A percentile compares a stretch with the other conserved stretches of the same genome.
Conservation (phyloP, 2,113 vertebrate species). For the Mustelus asterias region DNA sequence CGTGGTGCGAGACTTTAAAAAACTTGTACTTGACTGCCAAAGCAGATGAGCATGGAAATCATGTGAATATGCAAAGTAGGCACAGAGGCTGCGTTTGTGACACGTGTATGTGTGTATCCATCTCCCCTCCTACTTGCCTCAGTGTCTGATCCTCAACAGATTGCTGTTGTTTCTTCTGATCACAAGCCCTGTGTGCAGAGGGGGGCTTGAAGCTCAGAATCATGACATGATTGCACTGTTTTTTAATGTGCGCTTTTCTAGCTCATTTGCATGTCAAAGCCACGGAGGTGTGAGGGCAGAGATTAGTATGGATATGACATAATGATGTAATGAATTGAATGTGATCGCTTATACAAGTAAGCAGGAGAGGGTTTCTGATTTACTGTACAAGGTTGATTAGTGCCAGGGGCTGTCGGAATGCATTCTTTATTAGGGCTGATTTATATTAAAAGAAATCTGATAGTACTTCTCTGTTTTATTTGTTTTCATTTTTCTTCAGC, state of each 20-base stretch:
- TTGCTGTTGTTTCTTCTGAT: constrained; percentile 73
- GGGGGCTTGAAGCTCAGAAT: constrained; percentile 61
- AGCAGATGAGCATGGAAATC: constrained; percentile 57
- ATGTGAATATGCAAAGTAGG: constrained; percentile 61
- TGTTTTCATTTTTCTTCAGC: constrained; percentile 51
- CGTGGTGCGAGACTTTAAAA: constrained; percentile 44
- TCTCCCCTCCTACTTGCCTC: constrained; percentile 58
- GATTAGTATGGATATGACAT: constrained; percentile 87
- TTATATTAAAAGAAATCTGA: constrained; percentile 45
- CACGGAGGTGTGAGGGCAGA: constrained; percentile 70
- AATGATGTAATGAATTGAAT: constrained; percentile 93
- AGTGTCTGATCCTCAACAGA: constrained; percentile 76
- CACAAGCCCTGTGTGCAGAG: constrained; percentile 63
- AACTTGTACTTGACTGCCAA: constrained; percentile 52
- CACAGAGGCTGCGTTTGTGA: constrained; percentile 52
- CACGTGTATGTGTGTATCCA: constrained; percentile 67
- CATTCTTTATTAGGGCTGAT: constrained; percentile 41
- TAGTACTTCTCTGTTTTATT: constrained; percentile 49
- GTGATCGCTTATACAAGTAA: constrained; percentile 63
- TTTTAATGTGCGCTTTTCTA: constrained; percentile 61
- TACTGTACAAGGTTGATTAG: constrained; percentile 44
- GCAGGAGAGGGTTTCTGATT: constrained; percentile 43
- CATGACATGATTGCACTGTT: constrained; percentile 77
- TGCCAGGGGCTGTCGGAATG: constrained; percentile 45
- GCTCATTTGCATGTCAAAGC: constrained; percentile 92